Evolutionary conservation across 2,113 vertebrate genomes (phyloP).

Genomic region (Catharus bicknelli): DNA sequence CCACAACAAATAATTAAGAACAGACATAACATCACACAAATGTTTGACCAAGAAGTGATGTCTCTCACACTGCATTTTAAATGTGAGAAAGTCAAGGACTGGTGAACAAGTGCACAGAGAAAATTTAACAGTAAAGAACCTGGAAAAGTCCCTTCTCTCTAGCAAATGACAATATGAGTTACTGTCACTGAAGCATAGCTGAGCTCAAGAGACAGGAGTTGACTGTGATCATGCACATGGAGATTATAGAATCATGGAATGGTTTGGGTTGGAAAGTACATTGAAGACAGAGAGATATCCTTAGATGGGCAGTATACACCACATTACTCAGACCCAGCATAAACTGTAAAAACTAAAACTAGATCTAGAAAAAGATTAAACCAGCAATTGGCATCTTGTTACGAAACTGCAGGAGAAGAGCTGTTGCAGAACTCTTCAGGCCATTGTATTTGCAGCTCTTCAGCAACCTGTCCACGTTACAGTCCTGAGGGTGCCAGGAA

Average conservation of each 20-base stretch:
- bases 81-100: background rate
- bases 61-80: background rate
- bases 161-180: background rate
- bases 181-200: background rate
- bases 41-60: conserved; percentile 14
- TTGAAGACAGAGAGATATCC: background rate
- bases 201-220: background rate
- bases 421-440: background rate
- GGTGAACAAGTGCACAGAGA: background rate
- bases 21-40: background rate
- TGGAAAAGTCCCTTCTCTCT: background rate
- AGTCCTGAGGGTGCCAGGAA: background rate
- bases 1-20: conserved; percentile 43
- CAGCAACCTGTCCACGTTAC: background rate
- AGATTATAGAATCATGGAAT: background rate
- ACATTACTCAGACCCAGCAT: background rate
- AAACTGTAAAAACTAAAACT: background rate
- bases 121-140: background rate
- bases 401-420: background rate
- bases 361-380: background rate
- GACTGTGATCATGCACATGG: background rate
- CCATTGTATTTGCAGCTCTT: background rate
- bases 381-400: background rate
- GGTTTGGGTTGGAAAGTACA: rapidly evolving
- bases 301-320: background rate